Evolutionary conservation across 1,140 invertebrate genomes (phyloP).

Genomic region (Diuraphis noxia): DNA sequence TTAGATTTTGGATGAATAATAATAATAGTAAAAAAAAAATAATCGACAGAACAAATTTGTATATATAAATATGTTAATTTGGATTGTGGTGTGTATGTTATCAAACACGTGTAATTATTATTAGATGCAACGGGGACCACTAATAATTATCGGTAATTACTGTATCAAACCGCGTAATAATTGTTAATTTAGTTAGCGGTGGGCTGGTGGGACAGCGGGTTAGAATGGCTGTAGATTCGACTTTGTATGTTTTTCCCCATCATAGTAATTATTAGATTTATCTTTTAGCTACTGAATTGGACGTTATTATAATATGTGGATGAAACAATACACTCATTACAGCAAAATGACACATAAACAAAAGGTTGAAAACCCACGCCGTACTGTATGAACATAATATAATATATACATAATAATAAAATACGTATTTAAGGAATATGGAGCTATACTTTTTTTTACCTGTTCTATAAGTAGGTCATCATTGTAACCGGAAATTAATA

Average conservation of each 20-base stretch:
- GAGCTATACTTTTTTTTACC: background rate
- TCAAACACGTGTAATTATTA: background rate
- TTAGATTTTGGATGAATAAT: background rate
- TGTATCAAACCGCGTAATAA: background rate
- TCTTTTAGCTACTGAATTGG: background rate
- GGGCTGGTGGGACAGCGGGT: background rate
- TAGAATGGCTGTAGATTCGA: background rate
- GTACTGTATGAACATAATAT: background rate
- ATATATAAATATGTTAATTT: background rate
- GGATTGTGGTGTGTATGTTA: background rate
- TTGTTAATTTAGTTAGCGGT: background rate
- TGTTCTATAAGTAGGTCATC: constrained; percentile 11
- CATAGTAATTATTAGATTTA: background rate
- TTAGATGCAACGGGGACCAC: background rate
- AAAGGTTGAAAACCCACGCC: background rate
- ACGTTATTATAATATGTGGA: background rate
- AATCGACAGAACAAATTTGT: background rate
- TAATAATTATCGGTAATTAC: constrained; percentile 22
- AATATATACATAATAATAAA: no score
- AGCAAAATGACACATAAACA: background rate
- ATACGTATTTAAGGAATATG: background rate
- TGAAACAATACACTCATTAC: background rate
- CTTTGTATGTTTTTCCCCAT: background rate
- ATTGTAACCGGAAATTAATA: constrained; percentile 8
- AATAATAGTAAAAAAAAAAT: background rate